Base-by-base conservation (phyloP, 1,140 invertebrate species). In the Neomicropteryx cornuta region DNA sequence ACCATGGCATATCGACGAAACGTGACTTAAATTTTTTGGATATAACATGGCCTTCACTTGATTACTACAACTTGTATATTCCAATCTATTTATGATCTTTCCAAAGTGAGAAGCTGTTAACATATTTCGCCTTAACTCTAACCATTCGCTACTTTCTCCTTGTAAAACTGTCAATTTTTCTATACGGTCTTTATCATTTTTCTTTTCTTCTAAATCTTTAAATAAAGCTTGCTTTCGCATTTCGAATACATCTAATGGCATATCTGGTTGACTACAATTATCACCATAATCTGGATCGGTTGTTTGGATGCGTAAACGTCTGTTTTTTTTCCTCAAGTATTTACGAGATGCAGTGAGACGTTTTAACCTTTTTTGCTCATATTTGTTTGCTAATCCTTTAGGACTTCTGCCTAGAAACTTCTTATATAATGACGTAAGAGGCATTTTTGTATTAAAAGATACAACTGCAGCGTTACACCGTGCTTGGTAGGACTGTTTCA, bases 71-170 rank as follows among this genome's bases (percentile, higher is more conserved):
- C 36, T 48, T 5, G 48, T 55, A n/a, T 37, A 43, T 14, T 5
- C 30, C 42, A 44, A 42, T 34, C 39, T 46, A 35, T 52, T 49
- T 20, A 53, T 55, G 16, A 60, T 44, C 41, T 28, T 38, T 37
- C 55, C 54, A 45, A 61, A 62, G 41, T 58, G 55, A 0, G 54
- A 61, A 18, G 56, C 53, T 3, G 59, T 66, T 6, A 61, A 22
- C 13, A 56, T 42, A 17, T 50, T 41, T 36, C 36, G 33, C 17
- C 54, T 39, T 18, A 53, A 35, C 17, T 41, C 41, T 18, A 43
- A 37, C 57, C 60, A 62, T 23, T 53, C 43, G n/a, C 41, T 37
- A 16, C 36, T 45, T 5, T 41, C 27, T 21, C 41, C 38, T 45
- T 60, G 56, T 11, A 46, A 21, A 23, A 45, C 31, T 13, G 51